Conservation (phyloP, 2,113 vertebrate species). For the Pipra filicauda region DNA sequence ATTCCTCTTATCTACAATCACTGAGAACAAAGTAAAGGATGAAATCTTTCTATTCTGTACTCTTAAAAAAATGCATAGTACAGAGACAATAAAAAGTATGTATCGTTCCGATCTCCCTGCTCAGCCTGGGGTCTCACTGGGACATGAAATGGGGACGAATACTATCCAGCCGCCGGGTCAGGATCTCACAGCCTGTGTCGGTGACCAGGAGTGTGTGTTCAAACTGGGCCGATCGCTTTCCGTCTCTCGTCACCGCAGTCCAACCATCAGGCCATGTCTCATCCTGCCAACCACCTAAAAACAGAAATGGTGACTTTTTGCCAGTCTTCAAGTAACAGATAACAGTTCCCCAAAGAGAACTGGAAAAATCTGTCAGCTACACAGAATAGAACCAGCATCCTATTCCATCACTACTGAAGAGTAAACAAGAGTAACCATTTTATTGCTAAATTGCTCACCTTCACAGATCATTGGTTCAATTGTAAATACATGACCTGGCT, state of each 20-base stretch:
- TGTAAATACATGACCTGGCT: conserved; percentile 96
- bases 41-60: conserved; percentile 68
- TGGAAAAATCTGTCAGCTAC: not conserved
- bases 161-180: conserved; percentile 87
- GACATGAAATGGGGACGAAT: conserved; percentile 89
- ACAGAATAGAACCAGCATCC: not conserved
- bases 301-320: not conserved
- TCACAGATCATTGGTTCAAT: conserved; percentile 99
- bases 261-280: conserved; percentile 98
- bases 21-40: conserved; percentile 66
- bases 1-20: conserved; percentile 64
- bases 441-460: conserved; percentile 76
- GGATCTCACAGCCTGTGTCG: conserved; percentile 93
- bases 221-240: conserved; percentile 96
- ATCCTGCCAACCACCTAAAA: conserved; percentile 94
- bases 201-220: conserved; percentile 97
- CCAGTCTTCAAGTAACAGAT: not conserved
- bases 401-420: not conserved
- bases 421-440: not conserved
- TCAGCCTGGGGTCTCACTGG: conserved; percentile 76
- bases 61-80: conserved; percentile 68
- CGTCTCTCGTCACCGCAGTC: conserved; percentile 95
- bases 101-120: not conserved
- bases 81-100: conserved; percentile 19
- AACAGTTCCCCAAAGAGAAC: not conserved